These are phyloP conservation scores for Hyperopisus bebe DNA, from an alignment of 2,113 vertebrate species.

Conservation along the genomic window DNA sequence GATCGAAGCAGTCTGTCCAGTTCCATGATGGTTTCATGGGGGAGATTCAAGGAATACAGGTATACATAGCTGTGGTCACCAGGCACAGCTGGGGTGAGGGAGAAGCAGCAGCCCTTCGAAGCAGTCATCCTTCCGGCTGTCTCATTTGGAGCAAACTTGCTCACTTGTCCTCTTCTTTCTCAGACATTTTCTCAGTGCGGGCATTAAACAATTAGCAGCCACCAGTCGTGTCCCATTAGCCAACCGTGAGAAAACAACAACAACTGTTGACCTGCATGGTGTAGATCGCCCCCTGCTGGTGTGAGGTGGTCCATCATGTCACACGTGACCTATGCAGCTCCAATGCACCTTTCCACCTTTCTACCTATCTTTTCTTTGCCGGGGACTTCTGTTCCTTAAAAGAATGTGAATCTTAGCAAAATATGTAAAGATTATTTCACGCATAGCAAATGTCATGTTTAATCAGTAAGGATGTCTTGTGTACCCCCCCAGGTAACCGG, in stretches of 20 bases:
- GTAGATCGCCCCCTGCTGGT: not conserved
- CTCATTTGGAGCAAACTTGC: not conserved
- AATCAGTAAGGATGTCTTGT: not conserved
- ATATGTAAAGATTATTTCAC: not conserved
- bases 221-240: not conserved
- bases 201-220: not conserved
- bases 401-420: not conserved
- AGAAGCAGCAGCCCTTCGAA: not conserved
- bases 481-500: constrained; percentile 59
- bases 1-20: not conserved
- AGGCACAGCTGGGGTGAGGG: not conserved
- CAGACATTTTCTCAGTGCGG: not conserved
- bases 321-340: not conserved
- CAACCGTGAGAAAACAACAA: not conserved
- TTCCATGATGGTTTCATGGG: not conserved
- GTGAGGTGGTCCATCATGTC: not conserved
- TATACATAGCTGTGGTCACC: not conserved
- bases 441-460: not conserved
- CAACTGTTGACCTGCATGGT: not conserved
- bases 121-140: not conserved
- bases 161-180: not conserved
- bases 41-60: not conserved
- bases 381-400: not conserved
- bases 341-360: not conserved
- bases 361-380: too few species aligned